phyloP scores from a whole-genome alignment of 2,888 invertebrate genomes.

The Melipona beecheii region DNA sequence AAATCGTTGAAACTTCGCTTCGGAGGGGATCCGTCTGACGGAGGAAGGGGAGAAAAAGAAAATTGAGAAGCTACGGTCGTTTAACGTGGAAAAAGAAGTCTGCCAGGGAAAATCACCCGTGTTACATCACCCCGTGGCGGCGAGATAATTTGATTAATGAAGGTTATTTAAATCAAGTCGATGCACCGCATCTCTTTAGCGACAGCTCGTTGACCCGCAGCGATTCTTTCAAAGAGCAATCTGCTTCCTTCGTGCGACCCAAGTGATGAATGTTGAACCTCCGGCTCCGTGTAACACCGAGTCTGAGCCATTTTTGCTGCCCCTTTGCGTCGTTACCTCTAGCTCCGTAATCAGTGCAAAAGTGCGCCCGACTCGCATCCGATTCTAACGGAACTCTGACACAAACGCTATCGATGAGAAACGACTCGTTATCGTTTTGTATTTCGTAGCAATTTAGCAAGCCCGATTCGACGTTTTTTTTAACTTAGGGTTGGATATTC shows the following conservation, averaged over 20 bases:
- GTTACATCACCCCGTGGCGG: slow-evolving; percentile 49
- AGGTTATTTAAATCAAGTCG: slow-evolving; percentile 70
- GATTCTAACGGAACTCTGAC: too few relatives aligned
- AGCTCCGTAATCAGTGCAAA: slow-evolving; percentile 20
- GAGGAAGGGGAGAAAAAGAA: slow-evolving; percentile 18
- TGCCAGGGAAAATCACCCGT: slow-evolving; percentile 50
- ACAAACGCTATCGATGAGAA: too few relatives aligned
- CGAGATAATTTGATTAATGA: slow-evolving; percentile 71
- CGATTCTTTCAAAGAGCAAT: slow-evolving; percentile 45
- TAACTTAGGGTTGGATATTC: too few relatives aligned
- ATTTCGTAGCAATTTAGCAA: too few relatives aligned
- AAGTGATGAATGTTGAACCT: slow-evolving; percentile 60
- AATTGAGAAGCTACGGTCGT: slow-evolving; percentile 26
- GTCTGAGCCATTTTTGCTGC: slow-evolving; percentile 61
- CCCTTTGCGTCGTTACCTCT: slow-evolving; percentile 16
- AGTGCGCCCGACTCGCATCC: background rate
- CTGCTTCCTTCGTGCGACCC: slow-evolving; percentile 21
- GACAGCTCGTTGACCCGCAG: slow-evolving; percentile 48
- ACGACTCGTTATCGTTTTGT: too few relatives aligned
- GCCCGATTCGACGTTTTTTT: too few relatives aligned
- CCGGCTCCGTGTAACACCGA: slow-evolving; percentile 25
- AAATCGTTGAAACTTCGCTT: slow-evolving; percentile 31
- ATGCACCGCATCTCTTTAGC: slow-evolving; percentile 52
- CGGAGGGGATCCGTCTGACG: slow-evolving; percentile 15
- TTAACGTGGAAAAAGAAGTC: background rate